Evolutionary conservation across 37 sponge, comb jelly and placozoan species (phyloP), one percentile per base, ranked within the genome.

Genomic region (Halichondria panicea): DNA sequence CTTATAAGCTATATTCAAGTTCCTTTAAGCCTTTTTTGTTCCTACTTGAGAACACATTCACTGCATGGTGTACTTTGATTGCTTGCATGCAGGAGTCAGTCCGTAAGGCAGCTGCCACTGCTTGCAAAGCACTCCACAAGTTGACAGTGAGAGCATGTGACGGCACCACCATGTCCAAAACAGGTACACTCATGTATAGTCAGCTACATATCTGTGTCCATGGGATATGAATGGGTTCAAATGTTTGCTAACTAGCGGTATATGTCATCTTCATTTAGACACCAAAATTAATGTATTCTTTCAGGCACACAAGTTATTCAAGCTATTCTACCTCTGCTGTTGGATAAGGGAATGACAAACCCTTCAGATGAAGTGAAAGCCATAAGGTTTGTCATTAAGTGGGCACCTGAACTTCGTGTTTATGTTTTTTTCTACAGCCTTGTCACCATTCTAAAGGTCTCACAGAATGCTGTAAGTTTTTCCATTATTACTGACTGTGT

Each of bases 81-180:
- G 22, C 3, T 21, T 76, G 6, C 34, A 0, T 66, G 37, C 43
- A 91, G 92, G 94, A 89, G 71, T 74, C 87, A 30, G 90, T 89
- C 6, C 74, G 94, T 18, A 74, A 78, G 37, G 91, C 94, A 65
- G 94, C 94, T 70, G 80, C 57, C 19, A 40, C 73, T 28, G 87
- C 91, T 13, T 89, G 87, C 68, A 79, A 53, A 31, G 58, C 89
- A 8, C 84, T 96, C 33, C 81, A 77, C 63, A 89, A 84, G 60
- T 81, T 87, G 35, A 96, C 91, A 15, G 71, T 92, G 21, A 46
- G 87, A 30, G 75, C 77, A 0, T 90, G 93, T 81, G 85, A 87
- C 28, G 52, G 75, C 15, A 42, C 75, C 0, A 75, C 63, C 43
- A 55, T 35, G 43, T 22, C 22, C 27, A 63, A 70, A 34, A 63